Conservation (phyloP, 2,888 invertebrate genomes). For the Clunio marinus region DNA sequence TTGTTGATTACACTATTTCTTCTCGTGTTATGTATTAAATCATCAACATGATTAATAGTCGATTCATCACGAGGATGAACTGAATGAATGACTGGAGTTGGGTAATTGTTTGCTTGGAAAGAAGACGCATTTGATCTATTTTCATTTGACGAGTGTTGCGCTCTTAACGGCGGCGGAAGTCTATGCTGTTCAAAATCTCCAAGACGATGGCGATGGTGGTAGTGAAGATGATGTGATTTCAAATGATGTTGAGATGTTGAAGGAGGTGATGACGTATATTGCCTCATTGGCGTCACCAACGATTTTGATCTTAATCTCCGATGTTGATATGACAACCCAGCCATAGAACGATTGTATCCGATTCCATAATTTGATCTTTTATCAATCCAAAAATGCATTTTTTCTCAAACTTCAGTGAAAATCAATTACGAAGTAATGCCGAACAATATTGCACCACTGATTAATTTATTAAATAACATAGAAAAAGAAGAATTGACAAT, state of each 20-base stretch:
- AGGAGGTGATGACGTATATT: not conserved
- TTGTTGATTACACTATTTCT: not conserved
- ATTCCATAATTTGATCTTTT: slow-evolving; percentile 1
- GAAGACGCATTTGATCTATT: not conserved
- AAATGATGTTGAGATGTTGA: not conserved
- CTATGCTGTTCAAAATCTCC: not conserved
- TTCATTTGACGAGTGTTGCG: too few species aligned
- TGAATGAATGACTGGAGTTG: slow-evolving; percentile 14
- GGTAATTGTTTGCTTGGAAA: too few species aligned
- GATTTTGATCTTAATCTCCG: slow-evolving; percentile 8
- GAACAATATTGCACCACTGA: too few species aligned
- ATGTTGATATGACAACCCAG: not conserved
- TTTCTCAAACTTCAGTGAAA: not conserved
- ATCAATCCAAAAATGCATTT: slow-evolving; percentile 29
- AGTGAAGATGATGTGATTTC: not conserved
- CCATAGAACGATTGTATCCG: not conserved
- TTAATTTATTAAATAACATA: too few species aligned
- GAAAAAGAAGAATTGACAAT: too few species aligned
- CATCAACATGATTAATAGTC: not conserved
- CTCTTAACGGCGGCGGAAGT: too few species aligned
- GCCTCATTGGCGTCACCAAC: not conserved
- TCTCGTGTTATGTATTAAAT: not conserved
- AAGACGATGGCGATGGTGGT: too few species aligned
- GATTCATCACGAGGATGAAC: not conserved
- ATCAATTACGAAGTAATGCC: not conserved